Evolutionary conservation across 1,140 invertebrate species (phyloP).

Genomic region (Neodiprion lecontei): DNA sequence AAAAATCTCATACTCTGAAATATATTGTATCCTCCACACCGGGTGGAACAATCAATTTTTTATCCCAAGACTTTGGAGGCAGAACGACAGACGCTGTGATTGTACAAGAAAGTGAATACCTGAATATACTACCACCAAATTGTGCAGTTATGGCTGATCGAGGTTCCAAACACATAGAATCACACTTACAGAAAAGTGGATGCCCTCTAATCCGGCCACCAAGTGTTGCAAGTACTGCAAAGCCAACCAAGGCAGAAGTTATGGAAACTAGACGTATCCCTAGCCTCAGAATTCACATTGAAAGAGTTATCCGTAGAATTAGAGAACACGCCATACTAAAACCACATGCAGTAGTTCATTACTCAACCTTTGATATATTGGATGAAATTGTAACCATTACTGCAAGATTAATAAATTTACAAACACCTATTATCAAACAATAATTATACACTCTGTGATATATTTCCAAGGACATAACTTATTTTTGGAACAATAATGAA

Average conservation of each 20-base stretch:
- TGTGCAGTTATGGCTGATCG: conserved; percentile 49
- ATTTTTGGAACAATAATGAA: background rate
- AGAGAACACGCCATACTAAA: conserved; percentile 51
- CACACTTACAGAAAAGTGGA: conserved; percentile 34
- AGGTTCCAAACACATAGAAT: conserved; percentile 50
- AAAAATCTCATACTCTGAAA: conserved; percentile 53
- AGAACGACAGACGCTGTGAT: conserved; percentile 46
- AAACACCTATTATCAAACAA: conserved; percentile 36
- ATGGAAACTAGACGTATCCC: conserved; percentile 9
- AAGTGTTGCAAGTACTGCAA: conserved; percentile 39
- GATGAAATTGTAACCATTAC: conserved; percentile 43
- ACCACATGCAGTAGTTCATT: conserved; percentile 46
- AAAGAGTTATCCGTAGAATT: conserved; percentile 47
- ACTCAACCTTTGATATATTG: conserved; percentile 38
- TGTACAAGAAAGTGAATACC: conserved; percentile 43
- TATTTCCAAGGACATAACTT: background rate
- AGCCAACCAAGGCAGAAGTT: conserved; percentile 45
- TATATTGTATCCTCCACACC: conserved; percentile 55
- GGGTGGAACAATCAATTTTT: conserved; percentile 54
- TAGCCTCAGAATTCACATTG: conserved; percentile 14
- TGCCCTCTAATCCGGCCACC: conserved; percentile 49
- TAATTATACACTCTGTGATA: background rate
- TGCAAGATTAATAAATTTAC: conserved; percentile 44
- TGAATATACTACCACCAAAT: conserved; percentile 36
- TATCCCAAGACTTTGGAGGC: conserved; percentile 54